Evolutionary conservation across 2,888 invertebrate genomes (phyloP), one percentile per base, ranked within the genome.

Genomic region (Hoplodrina ambigua): DNA sequence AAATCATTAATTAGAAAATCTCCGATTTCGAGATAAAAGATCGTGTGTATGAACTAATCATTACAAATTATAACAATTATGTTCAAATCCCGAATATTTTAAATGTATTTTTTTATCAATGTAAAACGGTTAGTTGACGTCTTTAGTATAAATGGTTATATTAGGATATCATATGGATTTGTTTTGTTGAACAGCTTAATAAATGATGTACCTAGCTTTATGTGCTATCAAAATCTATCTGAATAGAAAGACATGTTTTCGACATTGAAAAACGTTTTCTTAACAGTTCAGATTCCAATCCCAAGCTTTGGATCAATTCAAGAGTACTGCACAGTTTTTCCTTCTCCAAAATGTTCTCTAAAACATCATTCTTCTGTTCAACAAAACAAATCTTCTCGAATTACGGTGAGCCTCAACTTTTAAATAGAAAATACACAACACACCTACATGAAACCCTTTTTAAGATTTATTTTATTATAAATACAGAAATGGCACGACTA

Each of bases 401-500:
- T 69, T 66, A 81, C 77, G 80, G 84, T 87, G 89, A 92, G 89
- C 88, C 88, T 89, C 91, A 84, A 87, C 83, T 84, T 85, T 85
- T 82, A 83, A 88, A 88, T 88, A 83, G 85, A 87, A 83, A 86
- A 86, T 89, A 91, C 88, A 92, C 89, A 88, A 89, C 88, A 90
- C 89, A 89, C 80, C 91, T 90, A 92, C 87, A 86, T 83, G 84
- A 85, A 91, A 90, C 86, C 87, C 86, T 85, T 82, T 86, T 87
- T 86, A 80, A 80, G 71, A 83, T 83, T 85, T 84, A 85, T 66
- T 72, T 80, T 73, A 58, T 89, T 88, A 88, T 87, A 87, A 90
- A 89, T 91, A 93, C 89, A 91, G 85, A 87, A 92, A 95, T 95
- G 95, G 95, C 95, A 95, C 95, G 86, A 92, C 90, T 95, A 95